phyloP scores from a whole-genome alignment of 2,888 invertebrate species.

The Stegophylla sp. region DNA sequence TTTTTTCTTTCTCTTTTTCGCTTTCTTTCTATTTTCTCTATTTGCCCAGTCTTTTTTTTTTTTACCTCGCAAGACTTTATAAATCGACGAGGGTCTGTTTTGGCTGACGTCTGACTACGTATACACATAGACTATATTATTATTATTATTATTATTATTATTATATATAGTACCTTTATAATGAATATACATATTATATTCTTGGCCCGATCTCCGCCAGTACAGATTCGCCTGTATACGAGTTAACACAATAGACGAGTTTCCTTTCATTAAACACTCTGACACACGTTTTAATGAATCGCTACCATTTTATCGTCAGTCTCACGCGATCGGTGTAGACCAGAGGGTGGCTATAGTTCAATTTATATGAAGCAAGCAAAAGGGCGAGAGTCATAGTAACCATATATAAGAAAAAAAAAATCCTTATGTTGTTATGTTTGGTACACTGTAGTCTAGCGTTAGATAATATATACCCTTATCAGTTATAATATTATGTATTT shows the following conservation, averaged over 20 bases:
- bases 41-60: background rate
- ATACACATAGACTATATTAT: background rate
- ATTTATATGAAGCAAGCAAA: no score
- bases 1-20: constrained; percentile 20
- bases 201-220: background rate
- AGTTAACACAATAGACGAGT: background rate
- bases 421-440: no score
- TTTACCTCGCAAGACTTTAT: background rate
- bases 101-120: background rate
- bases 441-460: no score
- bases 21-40: background rate
- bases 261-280: background rate
- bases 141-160: no score
- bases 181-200: background rate
- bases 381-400: no score
- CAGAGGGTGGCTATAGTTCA: no score
- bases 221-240: background rate
- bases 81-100: constrained; percentile 27
- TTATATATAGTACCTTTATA: no score
- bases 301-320: background rate
- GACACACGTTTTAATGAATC: background rate
- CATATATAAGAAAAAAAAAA: no score
- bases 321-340: background rate
- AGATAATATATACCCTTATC: no score
- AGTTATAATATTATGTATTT: no score